phyloP scores from a whole-genome alignment of 2,113 vertebrate genomes.

The Cyprinus carpio region DNA sequence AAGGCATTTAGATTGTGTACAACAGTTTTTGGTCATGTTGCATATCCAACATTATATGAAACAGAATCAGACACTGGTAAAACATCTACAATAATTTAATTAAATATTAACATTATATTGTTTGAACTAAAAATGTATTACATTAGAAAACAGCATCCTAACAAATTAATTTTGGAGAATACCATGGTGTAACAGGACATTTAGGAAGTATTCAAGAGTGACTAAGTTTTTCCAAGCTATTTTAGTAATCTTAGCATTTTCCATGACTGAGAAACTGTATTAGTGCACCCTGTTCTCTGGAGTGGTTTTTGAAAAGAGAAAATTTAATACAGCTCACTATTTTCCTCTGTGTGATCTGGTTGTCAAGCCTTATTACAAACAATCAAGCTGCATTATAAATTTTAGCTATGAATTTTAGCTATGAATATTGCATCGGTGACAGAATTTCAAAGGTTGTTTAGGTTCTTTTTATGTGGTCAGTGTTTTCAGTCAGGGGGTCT shows the following conservation, averaged over 20 bases:
- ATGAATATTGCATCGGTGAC: background rate
- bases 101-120: background rate
- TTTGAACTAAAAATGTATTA: background rate
- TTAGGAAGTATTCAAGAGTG: background rate
- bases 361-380: constrained; percentile 8
- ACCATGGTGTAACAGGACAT: background rate
- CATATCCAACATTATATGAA: background rate
- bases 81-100: background rate
- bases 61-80: background rate
- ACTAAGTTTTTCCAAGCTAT: background rate
- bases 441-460: background rate
- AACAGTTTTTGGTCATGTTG: background rate
- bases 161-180: background rate
- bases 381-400: constrained; percentile 7
- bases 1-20: too few species aligned
- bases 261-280: background rate
- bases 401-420: background rate
- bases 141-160: background rate
- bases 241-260: background rate
- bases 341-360: background rate
- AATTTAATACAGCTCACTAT: background rate
- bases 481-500: constrained; percentile 10
- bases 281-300: background rate
- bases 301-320: background rate
- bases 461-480: background rate